Conservation (phyloP, 2,113 vertebrate species). For the Orientallactaga bullata region DNA sequence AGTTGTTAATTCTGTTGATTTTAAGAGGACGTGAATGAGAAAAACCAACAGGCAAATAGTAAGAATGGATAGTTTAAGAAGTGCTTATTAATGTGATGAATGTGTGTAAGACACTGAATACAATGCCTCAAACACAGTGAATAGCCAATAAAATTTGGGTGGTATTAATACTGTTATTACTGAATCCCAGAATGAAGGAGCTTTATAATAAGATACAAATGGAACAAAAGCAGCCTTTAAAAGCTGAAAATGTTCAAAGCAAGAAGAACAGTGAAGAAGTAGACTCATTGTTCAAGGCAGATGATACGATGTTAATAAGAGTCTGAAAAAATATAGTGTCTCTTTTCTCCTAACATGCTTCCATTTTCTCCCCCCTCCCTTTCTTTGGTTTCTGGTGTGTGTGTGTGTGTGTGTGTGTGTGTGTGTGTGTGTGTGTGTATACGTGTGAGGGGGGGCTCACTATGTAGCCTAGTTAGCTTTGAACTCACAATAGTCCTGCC, state of each 20-base stretch:
- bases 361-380: not conserved
- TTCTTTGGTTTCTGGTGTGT: not conserved
- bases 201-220: not conserved
- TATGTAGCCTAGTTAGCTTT: not conserved
- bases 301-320: conserved; percentile 17
- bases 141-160: conserved; percentile 1
- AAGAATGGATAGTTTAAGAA: not conserved
- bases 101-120: not conserved
- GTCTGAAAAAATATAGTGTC: not conserved
- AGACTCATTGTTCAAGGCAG: not conserved
- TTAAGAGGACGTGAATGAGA: conserved; percentile 6
- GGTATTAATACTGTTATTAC: not conserved
- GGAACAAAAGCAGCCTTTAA: conserved; percentile 41
- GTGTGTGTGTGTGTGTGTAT: not conserved
- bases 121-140: not conserved
- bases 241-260: conserved; percentile 2
- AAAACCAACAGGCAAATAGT: not conserved
- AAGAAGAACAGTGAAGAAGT: conserved; percentile 49
- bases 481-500: not conserved
- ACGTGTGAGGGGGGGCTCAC: not conserved
- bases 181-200: not conserved
- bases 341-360: conserved; percentile 16
- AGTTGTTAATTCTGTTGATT: not conserved
- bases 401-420: not conserved
- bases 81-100: not conserved